phyloP scores from a whole-genome alignment of 2,797 vertebrate species.

The Novumbra hubbsi region DNA sequence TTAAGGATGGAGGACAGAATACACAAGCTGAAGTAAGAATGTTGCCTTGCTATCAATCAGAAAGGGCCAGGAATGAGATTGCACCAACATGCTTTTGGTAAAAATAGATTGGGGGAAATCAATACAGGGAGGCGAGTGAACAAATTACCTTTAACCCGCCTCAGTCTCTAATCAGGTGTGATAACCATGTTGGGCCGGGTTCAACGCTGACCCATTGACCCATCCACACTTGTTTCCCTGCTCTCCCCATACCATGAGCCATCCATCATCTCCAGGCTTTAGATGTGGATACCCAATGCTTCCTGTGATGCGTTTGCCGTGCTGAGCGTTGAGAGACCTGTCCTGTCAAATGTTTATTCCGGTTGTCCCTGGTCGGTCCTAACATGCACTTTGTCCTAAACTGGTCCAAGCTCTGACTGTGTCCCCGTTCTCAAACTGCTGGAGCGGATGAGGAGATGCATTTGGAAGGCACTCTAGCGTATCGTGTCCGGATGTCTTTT shows the following conservation, averaged over 20 bases:
- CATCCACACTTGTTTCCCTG: not conserved
- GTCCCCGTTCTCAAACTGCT: too few relatives aligned
- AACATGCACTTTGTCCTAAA: too few relatives aligned
- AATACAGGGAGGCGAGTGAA: conserved; percentile 14
- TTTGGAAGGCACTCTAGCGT: too few relatives aligned
- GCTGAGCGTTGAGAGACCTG: too few relatives aligned
- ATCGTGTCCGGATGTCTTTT: too few relatives aligned
- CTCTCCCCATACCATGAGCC: too few relatives aligned
- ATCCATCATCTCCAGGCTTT: not conserved
- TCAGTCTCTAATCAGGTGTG: not conserved
- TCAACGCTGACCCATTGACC: conserved; percentile 7
- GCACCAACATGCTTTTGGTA: conserved; percentile 31
- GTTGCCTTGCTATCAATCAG: conserved; percentile 34
- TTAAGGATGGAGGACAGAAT: not conserved
- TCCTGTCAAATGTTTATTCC: too few relatives aligned
- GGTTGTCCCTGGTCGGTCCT: too few relatives aligned
- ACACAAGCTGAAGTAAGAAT: conserved; percentile 7
- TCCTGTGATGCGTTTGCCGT: not conserved
- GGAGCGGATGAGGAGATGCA: too few relatives aligned
- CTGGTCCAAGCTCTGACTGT: too few relatives aligned
- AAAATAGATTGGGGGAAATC: conserved; percentile 21
- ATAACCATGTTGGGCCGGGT: conserved; percentile 10
- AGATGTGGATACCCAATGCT: not conserved
- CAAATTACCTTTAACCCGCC: conserved; percentile 21
- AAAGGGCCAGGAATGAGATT: conserved; percentile 14